phyloP scores from a whole-genome alignment of 2,113 vertebrate species.

The Kobus ellipsiprymnus region DNA sequence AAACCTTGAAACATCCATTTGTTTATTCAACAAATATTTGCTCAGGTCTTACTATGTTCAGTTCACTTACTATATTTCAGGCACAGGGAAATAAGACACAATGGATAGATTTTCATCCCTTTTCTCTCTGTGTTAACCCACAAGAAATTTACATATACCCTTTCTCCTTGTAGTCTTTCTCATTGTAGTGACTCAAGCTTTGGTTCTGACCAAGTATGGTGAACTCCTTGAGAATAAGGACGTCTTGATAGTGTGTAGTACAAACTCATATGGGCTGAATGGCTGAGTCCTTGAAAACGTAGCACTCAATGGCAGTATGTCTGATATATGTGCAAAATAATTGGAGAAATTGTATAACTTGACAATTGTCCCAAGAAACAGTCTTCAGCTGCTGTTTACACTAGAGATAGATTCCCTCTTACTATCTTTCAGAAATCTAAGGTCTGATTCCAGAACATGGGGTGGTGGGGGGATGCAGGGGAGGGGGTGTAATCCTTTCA shows the following conservation, averaged over 20 bases:
- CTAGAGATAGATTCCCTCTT: not conserved
- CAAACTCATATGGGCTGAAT: not conserved
- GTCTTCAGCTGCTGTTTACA: not conserved
- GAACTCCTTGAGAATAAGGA: not conserved
- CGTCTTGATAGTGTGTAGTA: not conserved
- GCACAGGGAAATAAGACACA: not conserved
- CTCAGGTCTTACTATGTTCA: not conserved
- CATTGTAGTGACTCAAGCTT: not conserved
- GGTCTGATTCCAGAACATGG: not conserved
- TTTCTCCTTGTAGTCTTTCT: not conserved
- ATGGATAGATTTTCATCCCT: not conserved
- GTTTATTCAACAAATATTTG: conserved; percentile 2
- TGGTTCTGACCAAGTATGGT: not conserved
- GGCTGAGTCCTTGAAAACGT: not conserved
- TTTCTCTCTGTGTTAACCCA: not conserved
- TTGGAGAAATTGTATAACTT: not conserved
- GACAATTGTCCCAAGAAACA: not conserved
- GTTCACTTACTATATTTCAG: not conserved
- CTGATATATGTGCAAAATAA: not conserved
- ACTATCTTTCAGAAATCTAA: not conserved
- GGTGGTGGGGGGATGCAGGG: not conserved
- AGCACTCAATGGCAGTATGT: not conserved
- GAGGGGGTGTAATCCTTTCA: not conserved
- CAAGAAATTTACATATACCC: not conserved
- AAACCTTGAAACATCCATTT: not conserved